These are phyloP conservation scores for Alligator mississippiensis DNA, from an alignment of 2,113 vertebrate genomes.

Conservation along the genomic window DNA sequence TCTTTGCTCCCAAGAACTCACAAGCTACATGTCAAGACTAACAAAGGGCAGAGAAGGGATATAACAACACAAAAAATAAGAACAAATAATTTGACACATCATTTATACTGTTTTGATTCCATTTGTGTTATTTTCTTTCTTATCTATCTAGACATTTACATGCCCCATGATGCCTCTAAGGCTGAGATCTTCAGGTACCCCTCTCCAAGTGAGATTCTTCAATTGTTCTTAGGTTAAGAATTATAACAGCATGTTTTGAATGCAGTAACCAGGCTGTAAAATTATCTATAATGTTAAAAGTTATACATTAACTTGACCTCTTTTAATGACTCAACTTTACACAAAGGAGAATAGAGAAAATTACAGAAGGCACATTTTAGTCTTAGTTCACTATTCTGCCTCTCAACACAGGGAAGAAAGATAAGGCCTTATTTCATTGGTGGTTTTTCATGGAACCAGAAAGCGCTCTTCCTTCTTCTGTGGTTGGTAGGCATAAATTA, in stretches of 20 bases:
- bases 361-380: neutral
- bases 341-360: neutral
- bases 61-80: too few species aligned
- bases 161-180: too few species aligned
- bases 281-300: neutral
- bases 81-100: too few species aligned
- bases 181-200: too few species aligned
- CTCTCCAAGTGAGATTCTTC: too few species aligned
- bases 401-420: neutral
- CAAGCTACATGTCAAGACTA: too few species aligned
- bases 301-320: neutral
- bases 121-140: too few species aligned
- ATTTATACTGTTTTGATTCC: too few species aligned
- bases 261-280: neutral
- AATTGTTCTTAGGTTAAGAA: too few species aligned
- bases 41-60: too few species aligned
- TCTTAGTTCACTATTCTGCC: neutral
- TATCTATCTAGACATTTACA: too few species aligned
- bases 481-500: neutral
- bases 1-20: too few species aligned
- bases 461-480: neutral
- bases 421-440: neutral
- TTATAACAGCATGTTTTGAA: neutral
- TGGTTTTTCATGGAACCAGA: neutral
- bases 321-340: neutral